Evolutionary conservation across 2,113 vertebrate species (phyloP), one percentile per base, ranked within the genome.

Genomic region (Telmatochromis sp.): DNA sequence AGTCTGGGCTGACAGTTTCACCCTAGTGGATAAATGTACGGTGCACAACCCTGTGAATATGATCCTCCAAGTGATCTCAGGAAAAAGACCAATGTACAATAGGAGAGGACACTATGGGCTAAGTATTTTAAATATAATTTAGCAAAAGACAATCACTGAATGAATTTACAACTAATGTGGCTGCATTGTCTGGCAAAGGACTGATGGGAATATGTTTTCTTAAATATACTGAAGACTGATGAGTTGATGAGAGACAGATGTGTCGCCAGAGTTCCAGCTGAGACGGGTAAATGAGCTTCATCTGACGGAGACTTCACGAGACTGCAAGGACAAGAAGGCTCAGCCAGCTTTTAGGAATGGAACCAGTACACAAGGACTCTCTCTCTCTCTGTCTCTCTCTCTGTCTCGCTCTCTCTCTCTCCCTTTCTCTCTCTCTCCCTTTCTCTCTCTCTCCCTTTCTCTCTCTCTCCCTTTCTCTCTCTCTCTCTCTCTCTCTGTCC

Each of bases 341-440:
- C 58, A 63, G 31, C 31, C 58, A 63, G 58, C 58, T 63, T 63
- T 35, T 35, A 63, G 1, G 17, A 63, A 63, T 35, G 9, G 31
- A 63, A 63, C 58, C 31, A 35, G 58, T 35, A 35, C 58, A 63
- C 58, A 35, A 63, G 58, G 2, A 63, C 1, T 5, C n/a, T 40
- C 63, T 21, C 60, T 65, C 6, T 60, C 2, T 1, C 51, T 6
- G 0, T 4, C 5, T 21, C 6, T 13, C 12, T 45, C 7, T 4
- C 7, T n/a, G 0, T 37, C 35, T 35, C 35, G 1, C 15, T 1
- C 15, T 4, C 7, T 4, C 14, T 40, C 11, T 23, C 21, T 3
- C 21, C 21, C 21, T 21, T 21, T 21, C 21, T 13, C 2, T 9
- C 4, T 3, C 13, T 3, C 14, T 9, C 31, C 2, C 6, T 31